Percentiles rank a stretch among this genome's conserved stretches.
phyloP scores from a whole-genome alignment of 2,113 vertebrate genomes.

The Leiothrix lutea region DNA sequence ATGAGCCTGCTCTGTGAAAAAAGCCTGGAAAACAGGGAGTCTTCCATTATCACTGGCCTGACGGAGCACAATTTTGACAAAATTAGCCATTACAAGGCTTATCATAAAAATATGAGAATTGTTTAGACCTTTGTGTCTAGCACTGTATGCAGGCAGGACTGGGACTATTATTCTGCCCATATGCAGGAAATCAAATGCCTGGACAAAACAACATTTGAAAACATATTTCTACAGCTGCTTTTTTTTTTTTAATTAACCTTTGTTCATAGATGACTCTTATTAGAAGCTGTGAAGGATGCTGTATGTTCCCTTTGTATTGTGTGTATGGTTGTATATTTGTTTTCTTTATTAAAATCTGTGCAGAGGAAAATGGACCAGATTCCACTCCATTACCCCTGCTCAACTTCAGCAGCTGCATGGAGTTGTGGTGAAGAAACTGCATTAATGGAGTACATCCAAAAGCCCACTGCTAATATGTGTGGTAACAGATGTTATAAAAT shows the following conservation, averaged over 20 bases:
- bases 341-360: constrained; percentile 39
- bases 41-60: neutral
- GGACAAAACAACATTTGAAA: neutral
- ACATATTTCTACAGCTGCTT: neutral
- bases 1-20: neutral
- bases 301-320: neutral
- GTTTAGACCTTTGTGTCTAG: neutral
- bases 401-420: neutral
- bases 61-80: neutral
- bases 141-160: neutral
- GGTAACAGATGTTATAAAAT: neutral
- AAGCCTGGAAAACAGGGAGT: neutral
- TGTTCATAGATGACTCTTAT: neutral
- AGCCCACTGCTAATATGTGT: neutral
- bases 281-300: neutral
- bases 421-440: neutral
- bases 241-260: neutral
- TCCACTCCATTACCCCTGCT: neutral
- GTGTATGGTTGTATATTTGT: neutral
- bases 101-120: neutral
- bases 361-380: neutral
- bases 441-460: neutral
- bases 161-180: neutral
- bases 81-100: neutral
- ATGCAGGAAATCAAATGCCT: neutral